Base-by-base conservation (phyloP, 2,113 vertebrate genomes). In the Alethe diademata region DNA sequence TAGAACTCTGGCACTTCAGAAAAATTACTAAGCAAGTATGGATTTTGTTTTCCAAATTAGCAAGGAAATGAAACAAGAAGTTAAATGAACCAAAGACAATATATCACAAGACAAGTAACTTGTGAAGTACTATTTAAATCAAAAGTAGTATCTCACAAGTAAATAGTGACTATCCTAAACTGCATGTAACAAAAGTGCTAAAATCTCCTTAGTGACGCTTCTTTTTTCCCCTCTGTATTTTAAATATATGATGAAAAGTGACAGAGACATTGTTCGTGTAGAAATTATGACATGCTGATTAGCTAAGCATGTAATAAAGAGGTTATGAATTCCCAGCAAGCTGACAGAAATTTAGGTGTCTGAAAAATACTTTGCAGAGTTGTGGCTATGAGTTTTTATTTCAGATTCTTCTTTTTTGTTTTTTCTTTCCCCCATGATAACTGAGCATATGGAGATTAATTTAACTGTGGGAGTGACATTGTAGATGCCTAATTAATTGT, bases 391-490 rank as follows among this genome's bases (percentile, higher is more conserved):
- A 92, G 50, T 80, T 94, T 94, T 95, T 29, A 38, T 40, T 89
- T 86, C 83, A 94, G 33, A 62, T 90, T 92, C 90, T 85, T 81
- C 24, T 82, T 82, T 82, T 60, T 28, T 35, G 81, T 60, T 31
- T 35, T 84, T 92, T 78, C 53, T 88, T 80, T 15, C 2, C 6
- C 2, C 36, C 72, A 31, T 89, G 88, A 86, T 95, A 92, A 95
- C 38, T 73, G 93, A 97, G 91, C 94, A 97, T 96, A 97, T 79
- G 92, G 95, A 95, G 71, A 95, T 91, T 95, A 96, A 75, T 95
- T 95, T 95, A 81, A 96, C 86, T 76, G 95, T 97, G 50, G 94
- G 95, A 95, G 94, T 95, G 53, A 95, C 88, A 90, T 45, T 94
- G 83, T 95, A 70, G 85, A 93, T 92, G 65, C 76, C 80, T 95